These are phyloP conservation scores for Ennomos fuscantarius DNA, from an alignment of 2,888 invertebrate genomes.

Conservation along the genomic window DNA sequence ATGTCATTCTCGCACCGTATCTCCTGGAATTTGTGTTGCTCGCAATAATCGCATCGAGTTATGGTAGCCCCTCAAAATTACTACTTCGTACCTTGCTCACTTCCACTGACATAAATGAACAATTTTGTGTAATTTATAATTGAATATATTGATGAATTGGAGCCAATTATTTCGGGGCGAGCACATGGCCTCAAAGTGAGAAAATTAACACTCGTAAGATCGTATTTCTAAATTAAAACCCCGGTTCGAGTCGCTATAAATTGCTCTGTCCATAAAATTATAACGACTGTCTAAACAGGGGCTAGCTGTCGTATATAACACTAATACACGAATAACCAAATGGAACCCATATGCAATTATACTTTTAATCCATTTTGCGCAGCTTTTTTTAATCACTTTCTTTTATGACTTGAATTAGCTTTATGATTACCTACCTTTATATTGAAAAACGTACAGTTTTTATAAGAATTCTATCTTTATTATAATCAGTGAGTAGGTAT, in stretches of 20 bases:
- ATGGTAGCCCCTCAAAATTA: slow-evolving; percentile 71
- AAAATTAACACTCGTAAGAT: slow-evolving; percentile 75
- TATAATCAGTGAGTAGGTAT: background rate
- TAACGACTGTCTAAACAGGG: slow-evolving; percentile 82
- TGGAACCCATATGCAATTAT: slow-evolving; percentile 50
- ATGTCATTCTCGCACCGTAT: slow-evolving; percentile 81
- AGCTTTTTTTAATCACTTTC: slow-evolving; percentile 34
- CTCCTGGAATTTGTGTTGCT: slow-evolving; percentile 78
- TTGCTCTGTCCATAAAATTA: slow-evolving; percentile 75
- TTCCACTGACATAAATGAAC: slow-evolving; percentile 36
- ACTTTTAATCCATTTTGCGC: slow-evolving; percentile 55
- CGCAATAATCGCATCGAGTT: slow-evolving; percentile 79
- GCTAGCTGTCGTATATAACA: slow-evolving; percentile 74
- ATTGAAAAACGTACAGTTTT: slow-evolving; percentile 1
- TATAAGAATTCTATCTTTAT: background rate
- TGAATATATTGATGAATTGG: slow-evolving; percentile 29
- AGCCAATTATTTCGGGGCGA: slow-evolving; percentile 23
- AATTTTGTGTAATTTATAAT: slow-evolving; percentile 29
- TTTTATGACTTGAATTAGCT: slow-evolving; percentile 7
- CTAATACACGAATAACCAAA: slow-evolving; percentile 68
- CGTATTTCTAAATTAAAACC: slow-evolving; percentile 80
- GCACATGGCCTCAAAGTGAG: slow-evolving; percentile 57
- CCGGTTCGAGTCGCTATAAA: slow-evolving; percentile 72
- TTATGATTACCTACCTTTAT: slow-evolving; percentile 18
- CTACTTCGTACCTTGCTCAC: slow-evolving; percentile 47